Conservation (phyloP, 2,113 vertebrate genomes). For the Dasyprocta punctata region DNA sequence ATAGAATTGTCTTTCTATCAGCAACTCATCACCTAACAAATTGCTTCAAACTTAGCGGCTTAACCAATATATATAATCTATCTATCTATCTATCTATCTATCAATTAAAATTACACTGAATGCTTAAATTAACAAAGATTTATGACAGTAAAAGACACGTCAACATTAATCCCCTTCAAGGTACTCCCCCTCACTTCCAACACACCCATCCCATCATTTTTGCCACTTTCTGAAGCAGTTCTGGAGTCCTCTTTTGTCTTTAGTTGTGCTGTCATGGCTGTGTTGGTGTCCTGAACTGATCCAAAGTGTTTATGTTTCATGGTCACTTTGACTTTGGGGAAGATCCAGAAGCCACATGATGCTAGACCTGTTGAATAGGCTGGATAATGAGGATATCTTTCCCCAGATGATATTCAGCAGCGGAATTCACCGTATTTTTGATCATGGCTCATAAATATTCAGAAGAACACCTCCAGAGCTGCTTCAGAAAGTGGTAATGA, state of each 20-base stretch:
- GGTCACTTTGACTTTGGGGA: not conserved
- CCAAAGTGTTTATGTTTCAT: not conserved
- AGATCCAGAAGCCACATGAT: not conserved
- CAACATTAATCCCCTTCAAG: not conserved
- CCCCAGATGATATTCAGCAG: not conserved
- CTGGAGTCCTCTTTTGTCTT: not conserved
- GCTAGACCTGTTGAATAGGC: not conserved
- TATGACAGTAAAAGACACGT: not conserved
- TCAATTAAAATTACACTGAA: not conserved
- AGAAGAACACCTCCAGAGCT: not conserved
- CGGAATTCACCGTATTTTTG: not conserved
- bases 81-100: too few relatives aligned
- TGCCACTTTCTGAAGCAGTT: not conserved
- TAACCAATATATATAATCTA: not conserved
- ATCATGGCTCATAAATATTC: not conserved
- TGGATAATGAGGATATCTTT: not conserved
- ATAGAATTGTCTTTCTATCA: not conserved
- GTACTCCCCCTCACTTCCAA: not conserved
- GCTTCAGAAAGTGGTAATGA: not conserved
- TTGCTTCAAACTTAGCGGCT: not conserved
- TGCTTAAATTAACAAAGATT: not conserved
- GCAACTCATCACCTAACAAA: not conserved
- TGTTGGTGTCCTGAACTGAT: not conserved
- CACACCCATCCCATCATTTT: not conserved
- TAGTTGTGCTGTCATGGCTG: not conserved